Percentiles rank a stretch among this genome's conserved stretches.
Conservation (phyloP, 2,797 vertebrate genomes). For the Acanthis flammea region DNA sequence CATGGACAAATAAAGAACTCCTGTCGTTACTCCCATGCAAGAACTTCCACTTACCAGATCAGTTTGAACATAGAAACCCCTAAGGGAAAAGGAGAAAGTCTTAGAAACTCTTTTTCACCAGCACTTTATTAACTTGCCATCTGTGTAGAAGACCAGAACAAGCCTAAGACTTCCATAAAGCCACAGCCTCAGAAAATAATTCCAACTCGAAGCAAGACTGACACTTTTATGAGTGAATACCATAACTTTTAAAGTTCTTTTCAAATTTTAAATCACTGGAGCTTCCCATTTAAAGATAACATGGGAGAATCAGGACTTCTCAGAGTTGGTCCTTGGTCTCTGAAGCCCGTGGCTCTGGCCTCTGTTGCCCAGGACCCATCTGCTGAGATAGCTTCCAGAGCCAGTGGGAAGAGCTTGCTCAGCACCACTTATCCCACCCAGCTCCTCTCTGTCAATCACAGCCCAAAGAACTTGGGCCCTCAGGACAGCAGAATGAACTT, state of each 20-base stretch:
- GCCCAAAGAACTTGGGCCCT: neutral
- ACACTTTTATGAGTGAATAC: neutral
- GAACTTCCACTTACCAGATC: neutral
- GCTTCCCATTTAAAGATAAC: neutral
- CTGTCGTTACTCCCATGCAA: neutral
- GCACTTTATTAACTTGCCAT: neutral
- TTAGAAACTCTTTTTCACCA: neutral
- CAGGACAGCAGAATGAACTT: neutral
- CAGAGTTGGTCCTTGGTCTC: neutral
- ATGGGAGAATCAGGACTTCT: neutral
- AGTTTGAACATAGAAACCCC: neutral
- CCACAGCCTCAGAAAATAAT: neutral
- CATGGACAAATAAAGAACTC: neutral
- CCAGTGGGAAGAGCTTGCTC: rapidly evolving
- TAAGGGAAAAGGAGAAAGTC: neutral
- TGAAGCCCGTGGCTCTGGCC: neutral
- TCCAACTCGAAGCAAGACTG: neutral
- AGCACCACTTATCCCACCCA: neutral
- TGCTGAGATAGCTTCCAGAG: neutral
- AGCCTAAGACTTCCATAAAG: neutral
- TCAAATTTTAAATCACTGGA: neutral
- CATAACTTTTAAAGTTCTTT: neutral
- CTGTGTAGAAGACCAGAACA: neutral
- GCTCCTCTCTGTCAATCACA: neutral
- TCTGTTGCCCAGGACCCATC: neutral